Conservation (phyloP, 2,797 vertebrate species). For the Melanotaenia parkinsoni region DNA sequence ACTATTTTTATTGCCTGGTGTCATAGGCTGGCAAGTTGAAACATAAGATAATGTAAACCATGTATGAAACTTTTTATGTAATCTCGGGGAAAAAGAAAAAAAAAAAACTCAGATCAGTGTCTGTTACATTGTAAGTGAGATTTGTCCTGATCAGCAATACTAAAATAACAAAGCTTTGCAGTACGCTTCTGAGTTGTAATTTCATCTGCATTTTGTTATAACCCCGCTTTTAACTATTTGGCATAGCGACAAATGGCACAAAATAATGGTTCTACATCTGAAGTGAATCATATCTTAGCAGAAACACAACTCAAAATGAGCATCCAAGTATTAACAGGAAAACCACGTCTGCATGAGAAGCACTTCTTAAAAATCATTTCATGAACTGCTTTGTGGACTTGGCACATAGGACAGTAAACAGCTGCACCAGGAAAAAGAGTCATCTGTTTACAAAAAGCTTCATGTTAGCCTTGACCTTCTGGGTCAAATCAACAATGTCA, state of each 20-base stretch:
- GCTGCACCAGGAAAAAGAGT: conserved; percentile 63
- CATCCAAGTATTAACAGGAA: conserved; percentile 48
- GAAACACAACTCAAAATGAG: conserved; percentile 27
- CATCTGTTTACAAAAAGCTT: conserved; percentile 72
- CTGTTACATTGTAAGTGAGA: conserved; percentile 4
- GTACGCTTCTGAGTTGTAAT: conserved; percentile 39
- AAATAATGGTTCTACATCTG: conserved; percentile 51
- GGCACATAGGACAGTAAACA: conserved; percentile 62
- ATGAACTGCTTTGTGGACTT: conserved; percentile 42
- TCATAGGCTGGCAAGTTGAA: conserved; percentile 45
- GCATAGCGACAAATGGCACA: conserved; percentile 49
- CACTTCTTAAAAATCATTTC: conserved; percentile 34
- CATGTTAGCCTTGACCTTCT: conserved; percentile 52
- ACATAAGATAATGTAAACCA: conserved; percentile 38
- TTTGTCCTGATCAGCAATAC: background rate
- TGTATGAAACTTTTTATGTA: conserved; percentile 19
- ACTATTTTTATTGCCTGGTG: conserved; percentile 58
- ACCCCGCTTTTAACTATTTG: conserved; percentile 58
- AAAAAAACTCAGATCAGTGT: background rate
- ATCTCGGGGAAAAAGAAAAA: background rate
- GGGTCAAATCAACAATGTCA: conserved; percentile 36
- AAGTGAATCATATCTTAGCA: conserved; percentile 37
- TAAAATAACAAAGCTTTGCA: conserved; percentile 2
- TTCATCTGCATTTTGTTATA: conserved; percentile 70
- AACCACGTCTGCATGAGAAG: conserved; percentile 52